These are phyloP conservation scores for Volucella inanis DNA, from an alignment of 2,888 invertebrate species.

Conservation along the genomic window DNA sequence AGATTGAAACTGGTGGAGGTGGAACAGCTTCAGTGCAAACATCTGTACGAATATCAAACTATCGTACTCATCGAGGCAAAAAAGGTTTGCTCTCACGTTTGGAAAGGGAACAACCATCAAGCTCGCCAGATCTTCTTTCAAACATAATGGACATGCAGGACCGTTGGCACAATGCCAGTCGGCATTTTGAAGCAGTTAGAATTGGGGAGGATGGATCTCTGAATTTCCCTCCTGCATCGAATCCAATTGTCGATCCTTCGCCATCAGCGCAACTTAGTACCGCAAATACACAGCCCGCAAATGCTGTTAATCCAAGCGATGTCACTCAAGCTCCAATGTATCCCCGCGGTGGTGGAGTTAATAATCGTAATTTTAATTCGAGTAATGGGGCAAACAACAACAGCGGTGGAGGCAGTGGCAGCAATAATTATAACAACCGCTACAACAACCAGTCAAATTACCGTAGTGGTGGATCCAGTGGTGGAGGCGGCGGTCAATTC, in stretches of 20 bases:
- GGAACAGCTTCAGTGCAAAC: constrained; percentile 83
- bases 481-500: constrained; percentile 76
- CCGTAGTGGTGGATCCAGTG: constrained; percentile 73
- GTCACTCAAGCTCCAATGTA: constrained; percentile 86
- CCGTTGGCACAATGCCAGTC: constrained; percentile 87
- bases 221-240: constrained; percentile 81
- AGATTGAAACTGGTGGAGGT: constrained; percentile 80
- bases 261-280: constrained; percentile 6
- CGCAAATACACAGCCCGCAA: constrained; percentile 29
- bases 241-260: constrained; percentile 5
- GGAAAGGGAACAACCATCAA: constrained; percentile 53
- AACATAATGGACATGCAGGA: constrained; percentile 89
- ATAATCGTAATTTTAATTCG: constrained; percentile 79
- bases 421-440: constrained; percentile 78
- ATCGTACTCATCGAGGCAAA: constrained; percentile 78
- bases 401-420: constrained; percentile 82
- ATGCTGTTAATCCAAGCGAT: constrained; percentile 66
- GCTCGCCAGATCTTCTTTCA: constrained; percentile 86
- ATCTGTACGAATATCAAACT: constrained; percentile 79
- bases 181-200: constrained; percentile 84
- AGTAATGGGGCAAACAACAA: constrained; percentile 82
- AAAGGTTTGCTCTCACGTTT: constrained; percentile 78
- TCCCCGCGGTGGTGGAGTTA: constrained; percentile 85
- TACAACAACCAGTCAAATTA: constrained; percentile 78
- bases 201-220: constrained; percentile 85